Evolutionary conservation across 2,113 vertebrate genomes (phyloP).

Genomic region (Trogon melanurus): DNA sequence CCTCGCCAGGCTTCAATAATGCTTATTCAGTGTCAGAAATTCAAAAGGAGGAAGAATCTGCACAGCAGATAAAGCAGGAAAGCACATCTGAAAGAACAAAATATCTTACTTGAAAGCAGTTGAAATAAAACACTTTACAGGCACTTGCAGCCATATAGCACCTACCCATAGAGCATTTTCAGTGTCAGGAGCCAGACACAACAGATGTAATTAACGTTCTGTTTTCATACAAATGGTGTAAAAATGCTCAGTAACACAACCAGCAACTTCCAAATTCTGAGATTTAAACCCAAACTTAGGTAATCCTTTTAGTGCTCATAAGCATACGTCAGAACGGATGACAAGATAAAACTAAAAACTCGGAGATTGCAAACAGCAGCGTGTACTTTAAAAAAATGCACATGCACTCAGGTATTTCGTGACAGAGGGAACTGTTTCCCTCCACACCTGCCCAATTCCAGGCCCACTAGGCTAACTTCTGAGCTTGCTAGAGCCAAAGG

Average conservation of each 20-base stretch:
- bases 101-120: not conserved
- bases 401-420: no score
- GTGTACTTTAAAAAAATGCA: not conserved
- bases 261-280: not conserved
- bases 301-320: not conserved
- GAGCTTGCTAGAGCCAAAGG: not conserved
- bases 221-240: not conserved
- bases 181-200: not conserved
- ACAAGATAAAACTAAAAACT: not conserved
- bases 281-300: not conserved
- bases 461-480: not conserved
- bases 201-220: not conserved
- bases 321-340: fast-evolving
- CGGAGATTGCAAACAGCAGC: not conserved
- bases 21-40: not conserved
- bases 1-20: not conserved
- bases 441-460: not conserved
- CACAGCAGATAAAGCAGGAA: not conserved
- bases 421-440: not conserved
- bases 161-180: not conserved
- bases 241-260: not conserved
- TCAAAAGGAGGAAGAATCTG: not conserved
- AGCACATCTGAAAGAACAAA: not conserved
- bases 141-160: not conserved
- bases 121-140: not conserved